Base-by-base conservation (phyloP, 2,888 invertebrate species). In the Paralinhomoeus sp. region DNA sequence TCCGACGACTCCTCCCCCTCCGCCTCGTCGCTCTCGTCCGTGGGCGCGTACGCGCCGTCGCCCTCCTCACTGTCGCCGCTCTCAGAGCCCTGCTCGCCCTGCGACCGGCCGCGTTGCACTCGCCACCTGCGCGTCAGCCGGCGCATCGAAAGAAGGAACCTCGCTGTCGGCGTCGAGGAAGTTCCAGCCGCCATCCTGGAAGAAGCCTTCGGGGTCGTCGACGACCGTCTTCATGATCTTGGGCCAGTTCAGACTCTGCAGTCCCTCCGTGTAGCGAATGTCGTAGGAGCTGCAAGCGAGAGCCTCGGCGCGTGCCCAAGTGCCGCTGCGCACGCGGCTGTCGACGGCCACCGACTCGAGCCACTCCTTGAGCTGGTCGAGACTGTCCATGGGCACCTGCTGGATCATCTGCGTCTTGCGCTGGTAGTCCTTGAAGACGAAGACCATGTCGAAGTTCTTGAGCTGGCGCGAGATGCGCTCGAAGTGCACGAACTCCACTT, bases 141-240 rank as follows among this genome's bases (percentile, higher is more conserved):
- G 12, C 5, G 5, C 27, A 27, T 5, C 5, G 27, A 27, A 12
- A 27, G 27, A 27, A 27, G 7, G 27, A 12, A 43, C 31, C 3
- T 31, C 38, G 12, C 20, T 27, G 3, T 22, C 87, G 0, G 89
- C 84, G 65, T 89, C 87, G 50, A 99, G 72, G 73, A 99, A 99
- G 37, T 80, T 81, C 97, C 97, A 99, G 21, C 97, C 97, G 18
- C 97, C 93, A 54, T 77, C 81, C 47, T 89, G 89, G 62, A 99
- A 97, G 73, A 99, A 99, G 1, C 84, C 87, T 60, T 87, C 87
- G 0, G 91, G 85, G 66, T 99, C 93, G 62, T 97, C 93, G 0
- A 81, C 81, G 56, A 99, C 93, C 0, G 93, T 93, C 69, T 97
- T 97, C 97, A 99, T 97, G 53, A 99, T 91, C 66, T 97, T 97